Conservation (phyloP, 2,888 invertebrate species). For the Drosophila austrosaltans region DNA sequence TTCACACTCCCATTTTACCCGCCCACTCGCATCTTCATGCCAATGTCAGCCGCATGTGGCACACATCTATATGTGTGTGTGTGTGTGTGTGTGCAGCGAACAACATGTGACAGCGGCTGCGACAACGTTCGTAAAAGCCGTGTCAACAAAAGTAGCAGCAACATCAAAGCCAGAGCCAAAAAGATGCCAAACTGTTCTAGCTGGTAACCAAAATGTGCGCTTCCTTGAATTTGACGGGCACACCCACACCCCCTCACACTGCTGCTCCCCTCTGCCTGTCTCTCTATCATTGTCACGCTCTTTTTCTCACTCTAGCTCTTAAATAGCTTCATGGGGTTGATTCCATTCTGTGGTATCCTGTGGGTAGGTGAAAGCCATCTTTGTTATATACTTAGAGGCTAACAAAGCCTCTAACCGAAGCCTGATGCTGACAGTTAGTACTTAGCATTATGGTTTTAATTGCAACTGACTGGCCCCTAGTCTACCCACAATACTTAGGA, state of each 20-base stretch:
- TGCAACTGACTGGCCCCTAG: constrained; percentile 54
- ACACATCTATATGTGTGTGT: not conserved
- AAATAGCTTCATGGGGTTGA: constrained; percentile 7
- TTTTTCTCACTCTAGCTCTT: not conserved
- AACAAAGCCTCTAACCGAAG: constrained; percentile 32
- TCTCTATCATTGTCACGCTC: not conserved
- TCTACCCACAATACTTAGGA: constrained; percentile 8
- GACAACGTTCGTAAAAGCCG: constrained; percentile 68
- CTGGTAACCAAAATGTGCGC: constrained; percentile 50
- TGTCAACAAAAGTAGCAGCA: constrained; percentile 67
- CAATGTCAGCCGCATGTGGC: constrained; percentile 20
- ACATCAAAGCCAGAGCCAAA: constrained; percentile 13
- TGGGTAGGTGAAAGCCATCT: constrained; percentile 1
- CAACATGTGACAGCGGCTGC: constrained; percentile 73
- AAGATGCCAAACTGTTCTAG: constrained; percentile 44
- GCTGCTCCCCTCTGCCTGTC: not conserved
- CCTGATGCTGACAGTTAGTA: constrained; percentile 50
- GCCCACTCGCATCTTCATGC: constrained; percentile 27
- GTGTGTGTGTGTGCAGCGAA: constrained; percentile 36
- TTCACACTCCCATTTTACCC: constrained; percentile 35
- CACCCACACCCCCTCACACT: not conserved
- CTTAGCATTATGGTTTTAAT: constrained; percentile 61
- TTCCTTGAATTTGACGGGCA: constrained; percentile 44
- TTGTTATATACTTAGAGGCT: constrained; percentile 12
- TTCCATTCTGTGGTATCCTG: not conserved